Percentiles rank a stretch among this genome's conserved stretches.
These are phyloP conservation scores for Pogoniulus pusillus DNA, from an alignment of 2,797 vertebrate species.

Conservation along the genomic window DNA sequence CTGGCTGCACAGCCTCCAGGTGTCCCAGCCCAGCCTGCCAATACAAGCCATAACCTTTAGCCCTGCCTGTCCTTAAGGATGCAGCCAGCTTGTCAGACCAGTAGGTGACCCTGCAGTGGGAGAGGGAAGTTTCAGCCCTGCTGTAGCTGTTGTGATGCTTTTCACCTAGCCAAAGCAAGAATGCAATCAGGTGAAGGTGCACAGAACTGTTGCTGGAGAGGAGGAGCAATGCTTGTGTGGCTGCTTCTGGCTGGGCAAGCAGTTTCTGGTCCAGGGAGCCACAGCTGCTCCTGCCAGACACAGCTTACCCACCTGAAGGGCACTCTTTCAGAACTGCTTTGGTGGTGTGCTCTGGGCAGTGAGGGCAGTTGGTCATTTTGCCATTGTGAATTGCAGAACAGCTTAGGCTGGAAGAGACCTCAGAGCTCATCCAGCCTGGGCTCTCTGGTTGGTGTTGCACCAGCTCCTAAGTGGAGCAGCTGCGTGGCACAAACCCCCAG, in stretches of 20 bases:
- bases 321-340: not conserved
- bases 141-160: not conserved
- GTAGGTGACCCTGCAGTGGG: not conserved
- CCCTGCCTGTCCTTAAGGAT: not conserved
- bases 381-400: not conserved
- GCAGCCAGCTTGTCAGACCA: not conserved
- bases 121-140: not conserved
- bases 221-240: not conserved
- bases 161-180: not conserved
- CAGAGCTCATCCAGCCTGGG: too few relatives aligned
- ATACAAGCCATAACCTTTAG: not conserved
- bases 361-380: slow-evolving; percentile 23
- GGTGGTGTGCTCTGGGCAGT: not conserved
- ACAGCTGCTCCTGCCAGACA: not conserved
- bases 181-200: not conserved
- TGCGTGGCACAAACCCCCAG: too few relatives aligned
- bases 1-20: too few relatives aligned
- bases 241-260: not conserved
- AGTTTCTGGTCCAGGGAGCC: not conserved
- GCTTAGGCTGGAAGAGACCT: too few relatives aligned
- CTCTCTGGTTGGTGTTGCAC: too few relatives aligned
- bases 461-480: too few relatives aligned
- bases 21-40: too few relatives aligned
- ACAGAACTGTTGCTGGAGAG: not conserved
- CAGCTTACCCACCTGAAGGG: not conserved